Conservation (phyloP, 2,888 invertebrate species). For the Dinocampus coccinellae region DNA sequence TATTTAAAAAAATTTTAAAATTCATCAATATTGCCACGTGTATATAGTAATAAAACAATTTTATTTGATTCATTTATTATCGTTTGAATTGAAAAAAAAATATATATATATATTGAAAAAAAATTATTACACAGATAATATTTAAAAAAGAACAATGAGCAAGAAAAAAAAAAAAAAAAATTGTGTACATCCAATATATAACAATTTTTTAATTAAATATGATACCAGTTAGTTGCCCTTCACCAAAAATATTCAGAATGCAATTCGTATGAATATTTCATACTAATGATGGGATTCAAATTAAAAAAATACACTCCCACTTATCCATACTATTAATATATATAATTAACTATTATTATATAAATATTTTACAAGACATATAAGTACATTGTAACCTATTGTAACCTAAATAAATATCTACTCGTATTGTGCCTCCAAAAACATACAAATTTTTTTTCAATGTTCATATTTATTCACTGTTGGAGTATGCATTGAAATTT, state of each 20-base stretch:
- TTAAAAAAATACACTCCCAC: conserved; percentile 9
- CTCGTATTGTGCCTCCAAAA: conserved; percentile 62
- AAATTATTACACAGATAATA: too few species aligned
- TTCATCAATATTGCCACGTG: too few species aligned
- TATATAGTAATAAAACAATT: too few species aligned
- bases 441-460: conserved; percentile 18
- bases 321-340: too few species aligned
- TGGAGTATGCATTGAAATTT: not conserved
- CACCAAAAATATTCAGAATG: not conserved
- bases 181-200: not conserved
- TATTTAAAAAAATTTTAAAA: too few species aligned
- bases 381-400: conserved; percentile 69
- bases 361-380: conserved; percentile 64
- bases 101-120: too few species aligned
- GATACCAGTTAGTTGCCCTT: not conserved
- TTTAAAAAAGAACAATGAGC: not conserved
- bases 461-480: conserved; percentile 20
- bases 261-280: conserved; percentile 42
- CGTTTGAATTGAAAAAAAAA: too few species aligned
- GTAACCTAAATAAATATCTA: conserved; percentile 67
- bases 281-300: conserved; percentile 13
- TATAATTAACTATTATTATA: conserved; percentile 30
- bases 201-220: not conserved
- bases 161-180: not conserved
- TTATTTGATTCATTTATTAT: too few species aligned